Percentiles rank a stretch among this genome's conserved stretches.
These are phyloP conservation scores for Sclerurus mexicanus DNA, from an alignment of 2,113 vertebrate species.

Conservation along the genomic window DNA sequence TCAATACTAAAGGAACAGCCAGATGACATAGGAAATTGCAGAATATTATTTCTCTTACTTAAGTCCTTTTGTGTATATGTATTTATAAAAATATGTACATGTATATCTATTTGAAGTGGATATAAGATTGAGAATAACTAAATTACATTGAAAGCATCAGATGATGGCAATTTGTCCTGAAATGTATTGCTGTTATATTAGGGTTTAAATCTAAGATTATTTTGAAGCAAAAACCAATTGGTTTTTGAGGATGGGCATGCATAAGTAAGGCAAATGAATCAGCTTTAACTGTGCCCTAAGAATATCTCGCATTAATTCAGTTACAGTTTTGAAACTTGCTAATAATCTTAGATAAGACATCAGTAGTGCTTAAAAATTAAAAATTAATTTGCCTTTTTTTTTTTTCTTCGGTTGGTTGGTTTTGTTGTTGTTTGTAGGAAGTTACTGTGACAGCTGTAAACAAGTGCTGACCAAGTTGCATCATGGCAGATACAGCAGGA, in stretches of 20 bases:
- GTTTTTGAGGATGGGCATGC: background rate
- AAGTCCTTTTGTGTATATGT: background rate
- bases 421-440: background rate
- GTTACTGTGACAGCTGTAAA: background rate
- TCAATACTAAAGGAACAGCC: background rate
- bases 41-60: background rate
- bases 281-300: background rate
- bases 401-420: background rate
- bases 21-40: background rate
- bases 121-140: background rate
- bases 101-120: background rate
- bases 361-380: background rate
- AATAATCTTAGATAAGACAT: background rate
- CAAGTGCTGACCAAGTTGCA: background rate
- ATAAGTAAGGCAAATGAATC: background rate
- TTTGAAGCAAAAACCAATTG: background rate
- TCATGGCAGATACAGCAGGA: background rate
- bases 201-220: background rate
- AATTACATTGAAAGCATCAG: accelerated
- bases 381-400: background rate
- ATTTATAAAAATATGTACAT: background rate
- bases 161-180: background rate
- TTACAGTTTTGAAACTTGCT: background rate
- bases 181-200: background rate
- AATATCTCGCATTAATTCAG: background rate